A percentile compares a stretch with the other conserved stretches of the same genome.
Evolutionary conservation across 1,140 invertebrate species (phyloP).

Genomic region (Chymomyza costata): DNA sequence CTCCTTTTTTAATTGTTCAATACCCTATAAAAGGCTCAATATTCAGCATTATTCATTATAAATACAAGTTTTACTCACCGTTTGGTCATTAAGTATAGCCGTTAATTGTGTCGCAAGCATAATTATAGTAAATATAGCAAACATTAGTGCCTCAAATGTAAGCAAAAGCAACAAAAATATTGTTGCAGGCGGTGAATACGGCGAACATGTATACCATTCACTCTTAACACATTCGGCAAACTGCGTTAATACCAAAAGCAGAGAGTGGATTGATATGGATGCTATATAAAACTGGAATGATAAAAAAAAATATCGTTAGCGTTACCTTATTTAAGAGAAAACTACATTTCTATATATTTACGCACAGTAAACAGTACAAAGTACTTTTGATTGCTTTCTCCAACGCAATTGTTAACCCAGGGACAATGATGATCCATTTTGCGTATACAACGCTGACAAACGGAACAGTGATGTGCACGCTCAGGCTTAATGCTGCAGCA

Average conservation of each 20-base stretch:
- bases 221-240: constrained; percentile 94
- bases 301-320: constrained; percentile 1
- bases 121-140: constrained; percentile 98
- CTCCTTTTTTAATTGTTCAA: constrained; percentile 96
- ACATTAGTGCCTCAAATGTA: constrained; percentile 96
- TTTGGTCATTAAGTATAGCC: constrained; percentile 99
- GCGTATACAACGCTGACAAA: constrained; percentile 95
- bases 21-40: constrained; percentile 85
- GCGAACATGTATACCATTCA: constrained; percentile 96
- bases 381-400: constrained; percentile 99
- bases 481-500: constrained; percentile 99
- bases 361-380: constrained; percentile 99
- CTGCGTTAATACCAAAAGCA: constrained; percentile 94
- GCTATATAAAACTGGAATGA: constrained; percentile 97
- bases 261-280: constrained; percentile 93
- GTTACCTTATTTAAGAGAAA: not conserved
- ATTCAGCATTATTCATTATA: constrained; percentile 19
- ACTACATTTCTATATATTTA: too few species aligned
- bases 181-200: constrained; percentile 95
- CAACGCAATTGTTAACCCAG: constrained; percentile 99
- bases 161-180: constrained; percentile 96
- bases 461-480: constrained; percentile 98
- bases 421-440: constrained; percentile 99
- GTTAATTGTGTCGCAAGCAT: constrained; percentile 99
- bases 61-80: constrained; percentile 80